A percentile compares a stretch with the other conserved stretches of the same genome.
These are phyloP conservation scores for Heliconius himera DNA, from an alignment of 1,140 invertebrate genomes.

Conservation along the genomic window DNA sequence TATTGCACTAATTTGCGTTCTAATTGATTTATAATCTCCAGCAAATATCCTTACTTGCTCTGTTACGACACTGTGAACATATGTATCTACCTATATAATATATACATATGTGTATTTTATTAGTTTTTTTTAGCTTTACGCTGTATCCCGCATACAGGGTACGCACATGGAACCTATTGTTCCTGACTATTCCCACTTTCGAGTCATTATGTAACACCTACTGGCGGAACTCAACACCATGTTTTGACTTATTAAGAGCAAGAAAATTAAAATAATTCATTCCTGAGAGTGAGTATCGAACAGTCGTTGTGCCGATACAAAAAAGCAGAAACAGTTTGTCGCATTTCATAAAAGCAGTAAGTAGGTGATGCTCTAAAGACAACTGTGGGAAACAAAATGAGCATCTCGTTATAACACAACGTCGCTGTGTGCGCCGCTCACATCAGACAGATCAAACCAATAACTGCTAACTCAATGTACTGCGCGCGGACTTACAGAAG, in stretches of 20 bases:
- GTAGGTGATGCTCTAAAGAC: background rate
- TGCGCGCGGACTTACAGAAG: background rate
- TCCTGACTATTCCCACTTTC: background rate
- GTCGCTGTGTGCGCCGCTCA: background rate
- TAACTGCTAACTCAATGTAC: slow-evolving; percentile 26
- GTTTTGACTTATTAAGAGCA: too few species aligned
- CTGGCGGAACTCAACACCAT: too few species aligned
- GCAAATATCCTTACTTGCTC: background rate
- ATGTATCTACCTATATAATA: too few species aligned
- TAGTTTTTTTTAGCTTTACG: too few species aligned
- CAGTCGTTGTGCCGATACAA: too few species aligned
- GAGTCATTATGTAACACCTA: too few species aligned
- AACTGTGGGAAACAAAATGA: slow-evolving; percentile 20
- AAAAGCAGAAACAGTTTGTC: background rate
- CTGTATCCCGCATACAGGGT: too few species aligned
- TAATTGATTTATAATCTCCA: slow-evolving; percentile 38
- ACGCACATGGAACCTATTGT: background rate
- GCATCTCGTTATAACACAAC: slow-evolving; percentile 3
- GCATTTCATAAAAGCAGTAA: background rate
- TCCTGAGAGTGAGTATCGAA: too few species aligned
- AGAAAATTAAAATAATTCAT: too few species aligned
- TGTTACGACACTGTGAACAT: too few species aligned
- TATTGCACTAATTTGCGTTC: slow-evolving; percentile 32
- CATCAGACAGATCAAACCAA: slow-evolving; percentile 25
- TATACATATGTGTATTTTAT: background rate